Evolutionary conservation across 2,113 vertebrate species (phyloP).

Genomic region (Chloropsis cyanopogon): DNA sequence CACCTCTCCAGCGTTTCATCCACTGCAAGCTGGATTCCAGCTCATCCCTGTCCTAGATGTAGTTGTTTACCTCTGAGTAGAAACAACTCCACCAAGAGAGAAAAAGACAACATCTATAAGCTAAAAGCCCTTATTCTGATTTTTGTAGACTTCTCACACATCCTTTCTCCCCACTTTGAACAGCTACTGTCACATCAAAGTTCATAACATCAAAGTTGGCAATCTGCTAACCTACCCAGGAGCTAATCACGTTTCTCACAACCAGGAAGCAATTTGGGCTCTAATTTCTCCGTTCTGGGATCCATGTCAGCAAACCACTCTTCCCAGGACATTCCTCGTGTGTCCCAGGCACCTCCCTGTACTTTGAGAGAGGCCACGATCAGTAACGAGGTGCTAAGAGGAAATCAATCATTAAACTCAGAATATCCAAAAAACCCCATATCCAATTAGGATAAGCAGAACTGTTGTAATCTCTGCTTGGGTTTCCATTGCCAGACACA

Average conservation of each 20-base stretch:
- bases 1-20: not conserved
- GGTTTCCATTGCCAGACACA: not conserved
- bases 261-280: constrained; percentile 1
- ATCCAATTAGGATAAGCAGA: not conserved
- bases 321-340: not conserved
- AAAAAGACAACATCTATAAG: not conserved
- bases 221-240: too few relatives aligned
- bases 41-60: not conserved
- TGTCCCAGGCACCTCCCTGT: not conserved
- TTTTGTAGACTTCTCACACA: not conserved
- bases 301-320: not conserved
- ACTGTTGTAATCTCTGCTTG: not conserved
- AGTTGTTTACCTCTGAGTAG: not conserved
- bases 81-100: not conserved
- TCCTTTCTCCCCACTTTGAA: not conserved
- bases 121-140: not conserved
- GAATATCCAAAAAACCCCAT: not conserved
- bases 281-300: not conserved
- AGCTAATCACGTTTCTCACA: not conserved
- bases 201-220: not conserved
- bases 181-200: constrained; percentile 30
- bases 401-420: not conserved
- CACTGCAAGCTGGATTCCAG: not conserved
- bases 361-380: not conserved
- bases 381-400: not conserved